A percentile compares a stretch with the other conserved stretches of the same genome.
Conservation (phyloP, 2,113 vertebrate genomes). For the Marmota flaviventris region DNA sequence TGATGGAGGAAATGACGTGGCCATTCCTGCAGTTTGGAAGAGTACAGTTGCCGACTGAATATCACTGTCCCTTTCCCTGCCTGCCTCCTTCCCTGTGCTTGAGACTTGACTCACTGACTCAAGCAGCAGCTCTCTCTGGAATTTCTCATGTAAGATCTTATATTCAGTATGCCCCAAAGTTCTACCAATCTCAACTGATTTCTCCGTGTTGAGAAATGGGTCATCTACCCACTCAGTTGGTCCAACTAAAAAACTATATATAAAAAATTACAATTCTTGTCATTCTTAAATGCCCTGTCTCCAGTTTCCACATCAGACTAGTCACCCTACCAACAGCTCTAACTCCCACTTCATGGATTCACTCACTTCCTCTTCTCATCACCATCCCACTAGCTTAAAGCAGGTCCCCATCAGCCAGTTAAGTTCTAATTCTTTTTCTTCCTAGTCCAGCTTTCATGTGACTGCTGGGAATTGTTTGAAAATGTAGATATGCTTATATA, state of each 20-base stretch:
- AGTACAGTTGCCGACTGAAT: neutral
- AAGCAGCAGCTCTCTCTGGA: neutral
- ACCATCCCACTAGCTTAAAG: neutral
- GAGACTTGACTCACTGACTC: neutral
- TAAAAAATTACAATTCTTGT: neutral
- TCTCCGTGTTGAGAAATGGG: neutral
- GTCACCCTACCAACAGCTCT: neutral
- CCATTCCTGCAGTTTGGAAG: neutral
- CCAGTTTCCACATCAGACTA: neutral
- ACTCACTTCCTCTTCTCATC: neutral
- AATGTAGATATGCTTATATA: neutral
- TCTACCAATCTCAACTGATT: neutral
- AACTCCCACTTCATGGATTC: neutral
- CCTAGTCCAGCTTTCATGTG: neutral
- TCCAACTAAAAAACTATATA: neutral
- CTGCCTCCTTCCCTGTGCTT: neutral
- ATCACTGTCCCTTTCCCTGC: rapidly evolving
- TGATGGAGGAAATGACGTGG: neutral
- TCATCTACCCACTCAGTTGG: neutral
- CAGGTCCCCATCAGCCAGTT: neutral
- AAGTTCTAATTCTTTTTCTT: neutral
- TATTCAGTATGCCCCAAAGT: neutral
- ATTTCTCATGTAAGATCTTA: neutral
- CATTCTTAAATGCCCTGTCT: neutral
- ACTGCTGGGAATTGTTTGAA: neutral